A percentile compares a stretch with the other conserved stretches of the same genome.
Evolutionary conservation across 2,797 vertebrate genomes (phyloP).

Genomic region (Lithobates pipiens): DNA sequence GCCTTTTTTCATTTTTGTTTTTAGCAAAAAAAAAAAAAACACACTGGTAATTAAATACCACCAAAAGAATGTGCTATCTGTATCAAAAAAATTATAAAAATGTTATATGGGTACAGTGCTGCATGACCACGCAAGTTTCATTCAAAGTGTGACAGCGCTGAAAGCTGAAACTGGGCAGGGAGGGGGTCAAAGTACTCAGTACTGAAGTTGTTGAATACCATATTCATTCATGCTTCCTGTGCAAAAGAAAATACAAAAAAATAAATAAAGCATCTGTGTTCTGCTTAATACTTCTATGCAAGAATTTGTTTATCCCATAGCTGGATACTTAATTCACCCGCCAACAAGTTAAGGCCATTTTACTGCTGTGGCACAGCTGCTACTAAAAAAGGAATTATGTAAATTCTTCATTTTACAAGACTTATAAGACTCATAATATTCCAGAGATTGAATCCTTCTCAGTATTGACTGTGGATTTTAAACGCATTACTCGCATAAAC

Average conservation of each 20-base stretch:
- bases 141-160: no score
- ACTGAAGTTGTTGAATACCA: no score
- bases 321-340: background rate
- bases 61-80: no score
- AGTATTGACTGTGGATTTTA: constrained; percentile 34
- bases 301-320: background rate
- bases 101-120: no score
- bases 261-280: no score
- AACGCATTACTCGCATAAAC: background rate
- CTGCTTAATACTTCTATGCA: background rate
- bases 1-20: no score
- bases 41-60: no score
- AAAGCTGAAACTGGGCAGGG: no score
- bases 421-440: background rate
- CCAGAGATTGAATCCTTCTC: background rate
- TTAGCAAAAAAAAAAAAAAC: no score
- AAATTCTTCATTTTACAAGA: background rate
- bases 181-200: no score
- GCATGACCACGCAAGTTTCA: no score
- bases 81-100: no score
- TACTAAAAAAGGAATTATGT: background rate
- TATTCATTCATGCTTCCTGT: background rate
- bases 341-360: background rate
- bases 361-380: background rate
- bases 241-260: background rate